A percentile compares a stretch with the other conserved stretches of the same genome.
phyloP scores from a whole-genome alignment of 2,888 invertebrate species.

The Euplexia lucipara region DNA sequence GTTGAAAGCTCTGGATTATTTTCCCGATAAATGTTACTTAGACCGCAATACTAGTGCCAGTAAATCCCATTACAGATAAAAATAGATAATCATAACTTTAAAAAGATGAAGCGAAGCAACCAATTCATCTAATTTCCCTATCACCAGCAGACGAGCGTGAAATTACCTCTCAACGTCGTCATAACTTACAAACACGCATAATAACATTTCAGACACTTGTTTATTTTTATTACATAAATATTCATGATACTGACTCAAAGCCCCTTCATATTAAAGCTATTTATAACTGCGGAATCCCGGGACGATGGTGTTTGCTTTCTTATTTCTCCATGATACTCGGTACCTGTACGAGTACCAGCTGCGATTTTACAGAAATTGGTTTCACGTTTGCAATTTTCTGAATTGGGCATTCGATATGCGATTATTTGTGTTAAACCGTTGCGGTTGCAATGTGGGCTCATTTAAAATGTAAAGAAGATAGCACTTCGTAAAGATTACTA shows the following conservation, averaged over 20 bases:
- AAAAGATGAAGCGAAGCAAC: constrained; percentile 26
- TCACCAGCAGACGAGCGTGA: constrained; percentile 44
- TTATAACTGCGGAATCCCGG: constrained; percentile 32
- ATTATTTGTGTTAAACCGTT: constrained; percentile 34
- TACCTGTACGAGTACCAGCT: constrained; percentile 44
- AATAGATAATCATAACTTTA: constrained; percentile 31
- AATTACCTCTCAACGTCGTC: constrained; percentile 55
- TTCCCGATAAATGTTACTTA: neutral
- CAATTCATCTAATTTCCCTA: constrained; percentile 50
- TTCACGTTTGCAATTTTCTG: constrained; percentile 61
- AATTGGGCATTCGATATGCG: constrained; percentile 37
- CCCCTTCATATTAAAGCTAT: constrained; percentile 45
- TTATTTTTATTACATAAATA: constrained; percentile 60
- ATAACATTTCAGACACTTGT: constrained; percentile 51
- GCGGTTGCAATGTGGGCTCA: neutral
- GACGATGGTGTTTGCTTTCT: constrained; percentile 41
- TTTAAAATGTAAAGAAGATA: neutral
- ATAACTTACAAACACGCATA: constrained; percentile 45
- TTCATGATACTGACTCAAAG: constrained; percentile 49
- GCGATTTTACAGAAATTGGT: constrained; percentile 63
- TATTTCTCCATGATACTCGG: constrained; percentile 35
- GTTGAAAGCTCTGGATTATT: neutral
- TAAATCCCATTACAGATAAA: neutral
- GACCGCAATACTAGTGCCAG: neutral
- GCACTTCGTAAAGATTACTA: neutral